Evolutionary conservation across 2,888 invertebrate genomes (phyloP).

Genomic region (Ditylenchus weischeri): DNA sequence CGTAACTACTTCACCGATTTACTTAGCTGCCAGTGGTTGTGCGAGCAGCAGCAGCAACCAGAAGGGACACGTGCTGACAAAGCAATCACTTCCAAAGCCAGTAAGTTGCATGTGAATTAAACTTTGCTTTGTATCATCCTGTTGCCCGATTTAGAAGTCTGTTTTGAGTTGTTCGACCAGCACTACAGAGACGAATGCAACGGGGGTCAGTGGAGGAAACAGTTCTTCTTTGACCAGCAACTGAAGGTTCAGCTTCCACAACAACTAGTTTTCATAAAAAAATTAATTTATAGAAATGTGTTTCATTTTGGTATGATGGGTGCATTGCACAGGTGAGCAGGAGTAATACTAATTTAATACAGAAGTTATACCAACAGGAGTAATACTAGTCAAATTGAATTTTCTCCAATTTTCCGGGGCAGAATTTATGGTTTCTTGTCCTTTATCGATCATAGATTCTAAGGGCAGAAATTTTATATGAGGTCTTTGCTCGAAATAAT

Average conservation of each 20-base stretch:
- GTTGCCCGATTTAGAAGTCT: slow-evolving; percentile 29
- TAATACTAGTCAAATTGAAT: no score
- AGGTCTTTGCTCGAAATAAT: no score
- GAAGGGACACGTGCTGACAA: slow-evolving; percentile 23
- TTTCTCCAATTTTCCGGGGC: no score
- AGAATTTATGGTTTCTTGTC: no score
- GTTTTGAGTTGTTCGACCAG: slow-evolving; percentile 54
- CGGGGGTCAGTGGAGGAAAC: slow-evolving; percentile 54
- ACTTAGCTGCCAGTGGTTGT: slow-evolving; percentile 56
- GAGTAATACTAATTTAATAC: slow-evolving; percentile 12
- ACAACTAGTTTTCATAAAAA: background rate
- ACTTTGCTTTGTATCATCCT: background rate
- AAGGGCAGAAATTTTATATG: no score
- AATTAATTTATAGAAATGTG: slow-evolving; percentile 38
- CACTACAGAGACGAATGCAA: slow-evolving; percentile 54
- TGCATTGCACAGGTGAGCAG: slow-evolving; percentile 37
- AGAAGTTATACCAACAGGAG: no score
- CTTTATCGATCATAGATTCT: no score
- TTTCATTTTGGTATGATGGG: slow-evolving; percentile 56
- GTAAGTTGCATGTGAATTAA: background rate
- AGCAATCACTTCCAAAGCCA: background rate
- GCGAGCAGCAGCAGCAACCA: slow-evolving; percentile 40
- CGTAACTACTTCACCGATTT: slow-evolving; percentile 55
- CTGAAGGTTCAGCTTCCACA: slow-evolving; percentile 29
- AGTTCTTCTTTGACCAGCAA: slow-evolving; percentile 51